Evolutionary conservation across 2,797 vertebrate genomes (phyloP), one percentile per base, ranked within the genome.

Genomic region (Micrastur ruficollis): DNA sequence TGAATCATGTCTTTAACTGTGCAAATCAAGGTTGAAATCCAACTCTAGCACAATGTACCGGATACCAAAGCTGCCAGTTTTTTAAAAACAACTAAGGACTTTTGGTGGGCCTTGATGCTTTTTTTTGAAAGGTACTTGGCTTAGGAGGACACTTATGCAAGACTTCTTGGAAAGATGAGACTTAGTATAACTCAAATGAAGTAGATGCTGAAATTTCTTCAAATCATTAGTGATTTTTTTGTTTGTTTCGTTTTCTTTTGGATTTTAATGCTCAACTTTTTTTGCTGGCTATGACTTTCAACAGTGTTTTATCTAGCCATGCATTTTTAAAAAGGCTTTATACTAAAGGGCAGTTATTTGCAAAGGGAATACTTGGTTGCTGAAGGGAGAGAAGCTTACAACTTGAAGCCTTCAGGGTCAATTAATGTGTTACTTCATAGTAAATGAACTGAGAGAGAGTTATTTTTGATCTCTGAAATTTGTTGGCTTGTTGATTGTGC

Each of bases 111-210:
- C 16, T 59, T 53, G n/a, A 46, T 73, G 44, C 27, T 46, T 66
- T 76, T 82, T 92, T 70, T 76, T 76, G 38, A 32, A 70, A 62
- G 18, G 23, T 49, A 21, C 32, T 92, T 93, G 58, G 49, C 31
- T 76, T 82, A 65, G 49, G 20, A 63, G 36, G 49, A 32, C 46
- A 23, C 0, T 0, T 2, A 1, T 56, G 53, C 59, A 31, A 40
- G 49, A 32, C 42, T 76, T 59, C 11, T 63, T 88, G 63, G 62
- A n/a, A 75, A 67, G 18, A n/a, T 84, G 42, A 46, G 26, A 15
- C 53, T 67, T 75, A 5, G 2, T 86, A 2, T 78, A 78, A 74
- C 42, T 74, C 42, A 73, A 36, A 40, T 5, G 1, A 12, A 81
- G 16, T 25, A 38, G 62, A 46, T 78, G 14, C 31, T 79, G 49